These are phyloP conservation scores for Myotis daubentonii DNA, from an alignment of 2,797 vertebrate genomes.

Conservation along the genomic window DNA sequence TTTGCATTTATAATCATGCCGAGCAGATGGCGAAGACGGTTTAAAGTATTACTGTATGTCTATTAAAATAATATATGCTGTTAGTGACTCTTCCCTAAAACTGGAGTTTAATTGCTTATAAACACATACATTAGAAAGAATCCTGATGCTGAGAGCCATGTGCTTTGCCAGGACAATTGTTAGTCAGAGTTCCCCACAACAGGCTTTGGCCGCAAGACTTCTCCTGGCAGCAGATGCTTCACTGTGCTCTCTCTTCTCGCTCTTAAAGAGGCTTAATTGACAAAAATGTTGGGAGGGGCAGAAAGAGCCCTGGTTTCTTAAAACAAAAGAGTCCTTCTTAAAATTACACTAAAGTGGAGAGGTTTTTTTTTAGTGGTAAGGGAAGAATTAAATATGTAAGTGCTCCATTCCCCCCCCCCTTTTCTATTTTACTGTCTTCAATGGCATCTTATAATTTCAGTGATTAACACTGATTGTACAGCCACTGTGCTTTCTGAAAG, in stretches of 20 bases:
- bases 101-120: slow-evolving; percentile 87
- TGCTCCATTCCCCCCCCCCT: neutral
- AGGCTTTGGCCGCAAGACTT: slow-evolving; percentile 79
- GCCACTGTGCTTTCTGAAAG: slow-evolving; percentile 46
- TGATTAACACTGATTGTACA: slow-evolving; percentile 30
- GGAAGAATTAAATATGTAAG: slow-evolving; percentile 48
- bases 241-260: slow-evolving; percentile 36
- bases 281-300: slow-evolving; percentile 74
- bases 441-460: slow-evolving; percentile 47
- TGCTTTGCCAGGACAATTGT: slow-evolving; percentile 83
- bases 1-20: slow-evolving; percentile 88
- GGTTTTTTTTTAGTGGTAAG: neutral
- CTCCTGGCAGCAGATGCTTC: slow-evolving; percentile 82
- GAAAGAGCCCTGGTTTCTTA: slow-evolving; percentile 75
- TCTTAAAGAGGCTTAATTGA: slow-evolving; percentile 79
- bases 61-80: slow-evolving; percentile 89
- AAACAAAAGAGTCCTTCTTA: slow-evolving; percentile 74
- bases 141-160: slow-evolving; percentile 78
- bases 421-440: slow-evolving; percentile 47
- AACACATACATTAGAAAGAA: slow-evolving; percentile 84
- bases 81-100: slow-evolving; percentile 84
- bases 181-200: slow-evolving; percentile 76
- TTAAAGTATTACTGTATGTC: slow-evolving; percentile 88
- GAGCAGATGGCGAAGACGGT: slow-evolving; percentile 88
- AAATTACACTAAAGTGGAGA: slow-evolving; percentile 48